Percentiles rank a stretch among this genome's conserved stretches.
phyloP scores from a whole-genome alignment of 1,140 invertebrate genomes.

The Ptiloglossa arizonensis region DNA sequence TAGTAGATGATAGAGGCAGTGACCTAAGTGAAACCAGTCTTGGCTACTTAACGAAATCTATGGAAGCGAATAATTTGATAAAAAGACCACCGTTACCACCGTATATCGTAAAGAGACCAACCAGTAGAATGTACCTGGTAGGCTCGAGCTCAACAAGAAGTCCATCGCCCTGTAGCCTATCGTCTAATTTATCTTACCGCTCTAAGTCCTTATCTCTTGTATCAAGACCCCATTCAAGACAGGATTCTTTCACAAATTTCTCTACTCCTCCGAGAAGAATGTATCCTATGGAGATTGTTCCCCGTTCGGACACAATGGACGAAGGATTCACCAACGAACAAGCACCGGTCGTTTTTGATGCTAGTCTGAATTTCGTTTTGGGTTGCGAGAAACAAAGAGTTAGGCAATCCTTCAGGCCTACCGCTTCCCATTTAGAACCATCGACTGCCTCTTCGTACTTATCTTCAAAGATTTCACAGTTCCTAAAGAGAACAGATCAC shows the following conservation, averaged over 20 bases:
- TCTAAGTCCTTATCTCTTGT: constrained; percentile 37
- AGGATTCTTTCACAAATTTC: constrained; percentile 71
- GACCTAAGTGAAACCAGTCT: not conserved
- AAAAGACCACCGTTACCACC: constrained; percentile 61
- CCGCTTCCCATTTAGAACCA: constrained; percentile 88
- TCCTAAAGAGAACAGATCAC: constrained; percentile 91
- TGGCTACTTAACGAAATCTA: not conserved
- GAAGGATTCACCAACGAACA: constrained; percentile 85
- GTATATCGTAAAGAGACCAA: constrained; percentile 10
- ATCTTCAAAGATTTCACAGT: constrained; percentile 89
- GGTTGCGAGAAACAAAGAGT: constrained; percentile 87
- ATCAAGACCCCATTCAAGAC: constrained; percentile 15
- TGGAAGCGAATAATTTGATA: not conserved
- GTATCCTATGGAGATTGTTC: constrained; percentile 84
- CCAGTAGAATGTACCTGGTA: not conserved
- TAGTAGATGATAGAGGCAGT: not conserved
- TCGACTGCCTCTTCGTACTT: constrained; percentile 89
- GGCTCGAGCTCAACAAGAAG: constrained; percentile 34
- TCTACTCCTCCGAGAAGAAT: constrained; percentile 83
- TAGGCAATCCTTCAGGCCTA: constrained; percentile 85
- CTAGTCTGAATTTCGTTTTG: constrained; percentile 89
- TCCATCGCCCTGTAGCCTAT: constrained; percentile 57
- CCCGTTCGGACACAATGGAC: constrained; percentile 75
- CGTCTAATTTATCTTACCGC: constrained; percentile 38
- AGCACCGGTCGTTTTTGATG: constrained; percentile 90